Conservation (phyloP, 2,888 invertebrate genomes). For the Diloba caeruleocephala region DNA sequence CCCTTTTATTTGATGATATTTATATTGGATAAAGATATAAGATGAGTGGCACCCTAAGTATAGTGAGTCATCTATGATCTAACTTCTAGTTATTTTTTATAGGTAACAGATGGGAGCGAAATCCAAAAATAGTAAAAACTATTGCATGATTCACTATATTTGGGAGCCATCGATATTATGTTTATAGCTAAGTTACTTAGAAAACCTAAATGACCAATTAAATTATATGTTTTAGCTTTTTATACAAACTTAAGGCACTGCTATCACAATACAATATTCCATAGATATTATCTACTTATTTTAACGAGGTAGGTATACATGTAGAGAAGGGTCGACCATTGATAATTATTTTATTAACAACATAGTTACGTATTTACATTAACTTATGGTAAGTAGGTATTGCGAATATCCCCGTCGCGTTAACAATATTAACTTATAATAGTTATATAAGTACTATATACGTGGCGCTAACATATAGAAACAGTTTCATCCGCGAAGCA, state of each 20-base stretch:
- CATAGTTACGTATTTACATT: constrained; percentile 39
- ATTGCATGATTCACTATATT: too few species aligned
- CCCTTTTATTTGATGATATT: too few species aligned
- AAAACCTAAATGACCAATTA: constrained; percentile 15
- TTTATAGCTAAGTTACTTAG: constrained; percentile 3
- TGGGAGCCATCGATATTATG: too few species aligned
- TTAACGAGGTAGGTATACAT: constrained; percentile 56
- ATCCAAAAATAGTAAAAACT: too few species aligned
- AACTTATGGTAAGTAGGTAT: constrained; percentile 49
- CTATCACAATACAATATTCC: constrained; percentile 73
- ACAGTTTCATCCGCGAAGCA: constrained; percentile 25
- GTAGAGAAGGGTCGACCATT: too few species aligned
- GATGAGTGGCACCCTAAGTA: too few species aligned
- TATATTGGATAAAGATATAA: too few species aligned
- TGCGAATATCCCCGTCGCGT: constrained; percentile 54
- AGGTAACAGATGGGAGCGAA: too few species aligned
- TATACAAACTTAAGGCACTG: constrained; percentile 71
- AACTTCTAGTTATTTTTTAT: too few species aligned
- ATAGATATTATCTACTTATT: constrained; percentile 25
- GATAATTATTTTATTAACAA: constrained; percentile 13
- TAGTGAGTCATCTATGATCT: too few species aligned
- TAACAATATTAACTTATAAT: constrained; percentile 3
- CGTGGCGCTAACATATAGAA: constrained; percentile 7
- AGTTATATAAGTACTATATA: constrained; percentile 22
- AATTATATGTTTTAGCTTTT: constrained; percentile 30